These are phyloP conservation scores for Ciconia boyciana DNA, from an alignment of 2,113 vertebrate genomes.

Conservation along the genomic window DNA sequence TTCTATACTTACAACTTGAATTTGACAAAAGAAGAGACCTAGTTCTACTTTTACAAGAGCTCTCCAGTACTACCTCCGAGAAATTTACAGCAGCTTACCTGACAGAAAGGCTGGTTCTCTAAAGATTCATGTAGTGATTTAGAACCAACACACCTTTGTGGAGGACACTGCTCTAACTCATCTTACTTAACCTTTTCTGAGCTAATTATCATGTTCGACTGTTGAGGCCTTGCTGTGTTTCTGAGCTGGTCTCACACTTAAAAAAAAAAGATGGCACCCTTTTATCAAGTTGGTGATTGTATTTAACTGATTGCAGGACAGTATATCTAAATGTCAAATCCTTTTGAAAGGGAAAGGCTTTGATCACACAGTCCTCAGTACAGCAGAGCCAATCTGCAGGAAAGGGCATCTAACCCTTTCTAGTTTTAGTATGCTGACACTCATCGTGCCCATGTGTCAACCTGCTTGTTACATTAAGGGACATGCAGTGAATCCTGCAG, in stretches of 20 bases:
- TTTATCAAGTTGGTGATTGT: neutral
- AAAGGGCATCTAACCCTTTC: neutral
- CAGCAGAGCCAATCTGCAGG: neutral
- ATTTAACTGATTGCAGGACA: neutral
- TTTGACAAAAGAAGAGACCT: neutral
- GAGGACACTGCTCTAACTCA: neutral
- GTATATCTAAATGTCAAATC: neutral
- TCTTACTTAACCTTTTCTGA: neutral
- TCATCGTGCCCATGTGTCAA: neutral
- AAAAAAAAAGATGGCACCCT: neutral
- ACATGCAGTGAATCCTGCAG: neutral
- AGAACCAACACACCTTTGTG: neutral
- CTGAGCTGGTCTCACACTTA: neutral
- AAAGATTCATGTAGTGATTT: neutral
- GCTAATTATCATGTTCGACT: neutral
- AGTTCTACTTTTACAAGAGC: neutral
- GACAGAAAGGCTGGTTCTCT: neutral
- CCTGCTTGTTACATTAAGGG: neutral
- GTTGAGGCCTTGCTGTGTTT: neutral
- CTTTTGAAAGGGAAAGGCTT: neutral
- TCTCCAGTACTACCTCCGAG: neutral
- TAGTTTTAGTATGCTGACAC: rapidly evolving
- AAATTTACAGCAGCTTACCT: neutral
- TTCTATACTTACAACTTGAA: neutral
- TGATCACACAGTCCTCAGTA: neutral